Base-by-base conservation (phyloP, 2,797 vertebrate species). In the Acanthis flammea region DNA sequence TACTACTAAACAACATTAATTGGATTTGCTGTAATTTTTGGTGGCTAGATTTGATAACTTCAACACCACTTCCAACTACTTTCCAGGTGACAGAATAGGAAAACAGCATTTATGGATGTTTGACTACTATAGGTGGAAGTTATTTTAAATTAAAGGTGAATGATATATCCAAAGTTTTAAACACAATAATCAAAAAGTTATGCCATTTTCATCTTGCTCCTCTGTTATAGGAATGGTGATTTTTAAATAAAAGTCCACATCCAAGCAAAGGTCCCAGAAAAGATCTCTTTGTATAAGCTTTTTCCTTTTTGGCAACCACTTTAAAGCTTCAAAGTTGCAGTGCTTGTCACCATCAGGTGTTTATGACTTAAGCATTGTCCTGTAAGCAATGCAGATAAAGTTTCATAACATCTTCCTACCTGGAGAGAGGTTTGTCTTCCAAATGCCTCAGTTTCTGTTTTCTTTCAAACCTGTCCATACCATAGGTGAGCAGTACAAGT, bases 11-110 rank as follows among this genome's bases (percentile, higher is more conserved):
- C 87, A 92, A 88, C 92, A 71, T 90, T 96, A 94, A 97, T 88
- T 97, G 85, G 55, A 93, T 92, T 92, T 95, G 76, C 87, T 86
- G 37, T 83, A 79, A 81, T 84, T 97, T 92, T 95, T 94, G 95
- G 86, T 95, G 65, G 41, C 30, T 94, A 74, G 60, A 84, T 89
- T 95, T 96, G 71, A 89, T 95, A 91, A 91, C 95, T 85, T 90
- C 88, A 74, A 51, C 90, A 86, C 41, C 70, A 70, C 76, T 96
- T 95, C 65, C 91, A 94, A 87, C 30, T 91, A 15, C 92, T 97
- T 95, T 96, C 61, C 88, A 84, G 79, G 55, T 66, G 47, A 81
- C n/a, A 96, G 62, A 48, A 60, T 87, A 94, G 54, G 79, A 91
- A 96, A 79, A 90, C 39, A 91, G 41, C 70, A 58, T 41, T 95